Evolutionary conservation across 2,113 vertebrate species (phyloP).

Genomic region (Microtus montanus): DNA sequence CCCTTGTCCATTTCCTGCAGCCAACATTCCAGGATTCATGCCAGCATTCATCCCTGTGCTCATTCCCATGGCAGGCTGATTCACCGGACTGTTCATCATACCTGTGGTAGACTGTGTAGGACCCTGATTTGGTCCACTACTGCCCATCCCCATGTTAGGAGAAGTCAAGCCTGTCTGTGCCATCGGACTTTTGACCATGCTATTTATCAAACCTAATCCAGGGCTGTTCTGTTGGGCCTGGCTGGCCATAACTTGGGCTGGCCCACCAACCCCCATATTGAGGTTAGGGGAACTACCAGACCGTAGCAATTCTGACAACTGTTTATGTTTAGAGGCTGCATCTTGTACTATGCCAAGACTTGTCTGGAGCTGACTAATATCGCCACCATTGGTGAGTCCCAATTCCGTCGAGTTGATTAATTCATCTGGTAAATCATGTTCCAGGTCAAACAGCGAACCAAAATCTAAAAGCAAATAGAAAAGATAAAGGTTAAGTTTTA

Average conservation of each 20-base stretch:
- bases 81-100: slow-evolving; percentile 89
- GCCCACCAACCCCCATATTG: slow-evolving; percentile 88
- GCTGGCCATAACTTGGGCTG: slow-evolving; percentile 85
- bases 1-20: slow-evolving; percentile 88
- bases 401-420: slow-evolving; percentile 96
- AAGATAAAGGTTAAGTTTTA: slow-evolving; percentile 63
- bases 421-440: slow-evolving; percentile 98
- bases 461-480: slow-evolving; percentile 90
- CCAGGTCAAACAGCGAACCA: slow-evolving; percentile 96
- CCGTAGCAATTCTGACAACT: slow-evolving; percentile 95
- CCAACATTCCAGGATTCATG: slow-evolving; percentile 90
- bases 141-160: slow-evolving; percentile 85
- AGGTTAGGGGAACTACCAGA: slow-evolving; percentile 90
- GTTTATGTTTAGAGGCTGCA: slow-evolving; percentile 98
- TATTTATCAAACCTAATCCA: slow-evolving; percentile 89
- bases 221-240: slow-evolving; percentile 88
- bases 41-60: slow-evolving; percentile 89
- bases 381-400: slow-evolving; percentile 94
- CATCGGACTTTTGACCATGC: slow-evolving; percentile 90
- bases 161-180: slow-evolving; percentile 87
- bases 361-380: slow-evolving; percentile 93
- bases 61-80: slow-evolving; percentile 88
- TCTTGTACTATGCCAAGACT: slow-evolving; percentile 93
- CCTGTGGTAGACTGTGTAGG: slow-evolving; percentile 84
- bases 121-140: slow-evolving; percentile 86